Evolutionary conservation across 2,113 vertebrate species (phyloP), one percentile per base, ranked within the genome.

Genomic region (Echinops telfairi): DNA sequence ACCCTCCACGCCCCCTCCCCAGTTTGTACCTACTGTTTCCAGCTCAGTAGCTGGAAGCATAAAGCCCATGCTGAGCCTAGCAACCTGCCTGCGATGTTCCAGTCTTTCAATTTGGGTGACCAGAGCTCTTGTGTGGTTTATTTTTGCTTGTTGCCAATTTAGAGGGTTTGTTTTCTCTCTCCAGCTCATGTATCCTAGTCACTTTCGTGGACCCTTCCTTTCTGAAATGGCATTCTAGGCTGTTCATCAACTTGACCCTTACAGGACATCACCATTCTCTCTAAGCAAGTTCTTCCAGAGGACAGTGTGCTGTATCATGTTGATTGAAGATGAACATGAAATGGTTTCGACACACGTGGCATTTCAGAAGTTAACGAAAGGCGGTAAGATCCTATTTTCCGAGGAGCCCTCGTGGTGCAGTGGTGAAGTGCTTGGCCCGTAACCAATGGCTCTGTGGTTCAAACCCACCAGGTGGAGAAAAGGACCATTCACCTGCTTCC

Each of bases 141-240:
- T 64, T 60, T 93, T 71, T 66, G 43, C 43, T 29, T 82, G 73
- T 82, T 87, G 43, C 53, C 43, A 77, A 81, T 91, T 86, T 53
- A 57, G 73, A 79, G 38, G 29, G 25, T 43, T 96, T 58, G 14
- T 86, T 93, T 90, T 90, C 77, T 89, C 29, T 84, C 64, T 92
- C 38, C 11, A 66, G n/a, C 31, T 89, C 43, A 7, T 62, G 2
- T 81, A 93, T 95, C 92, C 70, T 64, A n/a, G 4, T 92, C 60
- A 76, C 22, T 83, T 85, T 83, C 77, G n/a, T 80, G 5, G 58
- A 10, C 43, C 1, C 43, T 73, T 83, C 91, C 76, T 88, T 83
- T 90, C 27, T 82, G 53, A 82, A 91, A 82, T 31, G 71, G 86
- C 58, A 36, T 92, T 95, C 92, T 20, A 90, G 70, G 36, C n/a